Percentiles rank a stretch among this genome's conserved stretches.
These are phyloP conservation scores for Griposia aprilina DNA, from an alignment of 2,888 invertebrate genomes.

Conservation along the genomic window DNA sequence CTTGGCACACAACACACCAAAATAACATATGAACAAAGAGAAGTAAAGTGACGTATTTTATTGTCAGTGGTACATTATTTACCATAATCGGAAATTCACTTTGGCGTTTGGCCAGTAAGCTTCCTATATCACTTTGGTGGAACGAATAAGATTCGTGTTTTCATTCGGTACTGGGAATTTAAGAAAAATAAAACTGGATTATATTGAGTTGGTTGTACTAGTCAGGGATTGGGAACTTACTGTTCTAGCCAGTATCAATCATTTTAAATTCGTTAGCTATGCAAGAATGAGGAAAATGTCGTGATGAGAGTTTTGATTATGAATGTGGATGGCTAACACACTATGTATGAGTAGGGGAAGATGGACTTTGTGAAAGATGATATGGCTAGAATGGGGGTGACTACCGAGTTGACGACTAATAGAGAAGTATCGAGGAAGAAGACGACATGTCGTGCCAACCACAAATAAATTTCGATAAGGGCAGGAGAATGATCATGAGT, in stretches of 20 bases:
- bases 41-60: conserved; percentile 66
- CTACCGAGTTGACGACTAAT: neutral
- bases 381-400: neutral
- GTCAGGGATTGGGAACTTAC: neutral
- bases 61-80: conserved; percentile 73
- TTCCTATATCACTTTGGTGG: conserved; percentile 70
- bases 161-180: conserved; percentile 27
- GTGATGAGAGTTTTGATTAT: neutral
- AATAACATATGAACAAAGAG: conserved; percentile 61
- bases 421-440: neutral
- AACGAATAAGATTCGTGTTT: conserved; percentile 63
- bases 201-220: conserved; percentile 3
- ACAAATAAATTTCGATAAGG: neutral
- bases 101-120: conserved; percentile 81
- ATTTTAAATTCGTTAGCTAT: neutral
- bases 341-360: too few species aligned
- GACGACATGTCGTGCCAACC: neutral
- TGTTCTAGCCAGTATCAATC: neutral
- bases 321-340: neutral
- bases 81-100: conserved; percentile 83
- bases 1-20: conserved; percentile 66
- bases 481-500: neutral
- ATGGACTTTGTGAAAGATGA: neutral
- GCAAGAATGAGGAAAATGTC: neutral
- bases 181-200: conserved; percentile 41